These are phyloP conservation scores for Seira ritae DNA, from an alignment of 2,888 invertebrate genomes.

Conservation along the genomic window DNA sequence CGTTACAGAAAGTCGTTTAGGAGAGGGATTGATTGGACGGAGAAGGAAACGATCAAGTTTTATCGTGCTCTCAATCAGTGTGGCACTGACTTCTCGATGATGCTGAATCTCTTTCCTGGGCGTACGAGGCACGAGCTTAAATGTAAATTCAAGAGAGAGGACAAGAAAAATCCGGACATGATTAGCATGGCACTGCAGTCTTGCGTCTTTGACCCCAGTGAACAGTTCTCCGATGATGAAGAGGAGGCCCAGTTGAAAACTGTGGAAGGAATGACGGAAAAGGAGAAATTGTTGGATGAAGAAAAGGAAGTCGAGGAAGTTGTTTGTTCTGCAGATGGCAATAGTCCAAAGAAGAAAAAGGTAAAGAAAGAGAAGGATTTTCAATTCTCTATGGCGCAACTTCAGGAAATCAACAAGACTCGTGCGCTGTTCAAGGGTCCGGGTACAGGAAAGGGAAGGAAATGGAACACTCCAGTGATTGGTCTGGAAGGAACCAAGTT, in stretches of 20 bases:
- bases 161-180: constrained; percentile 83
- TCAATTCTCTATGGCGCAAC: constrained; percentile 29
- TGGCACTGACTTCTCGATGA: constrained; percentile 94
- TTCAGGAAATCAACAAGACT: constrained; percentile 16
- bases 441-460: constrained; percentile 30
- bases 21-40: constrained; percentile 85
- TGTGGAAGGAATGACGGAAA: constrained; percentile 19
- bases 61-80: constrained; percentile 92
- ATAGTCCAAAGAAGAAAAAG: neutral
- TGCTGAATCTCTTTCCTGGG: constrained; percentile 88
- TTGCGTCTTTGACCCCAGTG: constrained; percentile 69
- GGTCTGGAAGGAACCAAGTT: constrained; percentile 28
- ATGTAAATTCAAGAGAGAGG: constrained; percentile 95
- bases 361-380: constrained; percentile 23
- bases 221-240: constrained; percentile 62
- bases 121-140: constrained; percentile 89
- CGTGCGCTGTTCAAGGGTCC: neutral
- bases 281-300: constrained; percentile 31
- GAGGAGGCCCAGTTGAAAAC: constrained; percentile 27
- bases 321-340: constrained; percentile 34
- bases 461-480: constrained; percentile 40
- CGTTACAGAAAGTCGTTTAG: constrained; percentile 79
- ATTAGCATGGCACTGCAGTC: constrained; percentile 83
- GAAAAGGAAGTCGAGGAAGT: constrained; percentile 43
- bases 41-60: constrained; percentile 90